Conservation (phyloP, 1,140 invertebrate genomes). For the Pseudoatta argentina region DNA sequence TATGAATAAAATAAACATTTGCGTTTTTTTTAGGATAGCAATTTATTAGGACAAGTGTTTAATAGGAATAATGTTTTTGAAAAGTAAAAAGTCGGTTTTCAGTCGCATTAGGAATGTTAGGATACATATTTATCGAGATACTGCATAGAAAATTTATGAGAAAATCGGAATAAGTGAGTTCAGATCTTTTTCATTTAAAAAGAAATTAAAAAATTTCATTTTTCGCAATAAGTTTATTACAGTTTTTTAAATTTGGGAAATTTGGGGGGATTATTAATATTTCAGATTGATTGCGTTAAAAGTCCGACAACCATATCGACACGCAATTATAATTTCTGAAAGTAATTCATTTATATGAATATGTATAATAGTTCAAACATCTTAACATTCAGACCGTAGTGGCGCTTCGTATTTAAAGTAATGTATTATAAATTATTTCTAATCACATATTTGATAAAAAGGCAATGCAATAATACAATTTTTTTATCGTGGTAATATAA, state of each 20-base stretch:
- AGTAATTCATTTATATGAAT: no score
- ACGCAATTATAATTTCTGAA: no score
- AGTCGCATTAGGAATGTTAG: conserved; percentile 83
- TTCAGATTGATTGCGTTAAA: no score
- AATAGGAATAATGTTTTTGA: conserved; percentile 86
- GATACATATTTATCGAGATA: conserved; percentile 72
- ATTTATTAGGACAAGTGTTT: conserved; percentile 77
- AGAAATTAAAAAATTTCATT: no score
- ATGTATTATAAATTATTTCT: not conserved
- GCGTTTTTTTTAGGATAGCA: conserved; percentile 73
- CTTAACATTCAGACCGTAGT: no score
- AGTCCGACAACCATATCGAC: no score
- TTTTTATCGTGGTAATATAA: not conserved
- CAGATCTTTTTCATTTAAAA: not conserved
- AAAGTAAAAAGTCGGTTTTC: conserved; percentile 86
- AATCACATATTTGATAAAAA: not conserved
- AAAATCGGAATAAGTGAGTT: conserved; percentile 63
- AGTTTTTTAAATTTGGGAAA: no score
- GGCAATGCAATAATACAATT: not conserved
- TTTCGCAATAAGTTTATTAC: no score
- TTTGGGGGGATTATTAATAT: no score
- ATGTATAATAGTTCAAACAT: no score
- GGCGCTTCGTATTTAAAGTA: no score
- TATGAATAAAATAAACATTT: not conserved
- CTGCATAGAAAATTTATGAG: conserved; percentile 81